A percentile compares a stretch with the other conserved stretches of the same genome.
Conservation (phyloP, 92 coral and sea anemone species). For the Phymanthus crucifer region DNA sequence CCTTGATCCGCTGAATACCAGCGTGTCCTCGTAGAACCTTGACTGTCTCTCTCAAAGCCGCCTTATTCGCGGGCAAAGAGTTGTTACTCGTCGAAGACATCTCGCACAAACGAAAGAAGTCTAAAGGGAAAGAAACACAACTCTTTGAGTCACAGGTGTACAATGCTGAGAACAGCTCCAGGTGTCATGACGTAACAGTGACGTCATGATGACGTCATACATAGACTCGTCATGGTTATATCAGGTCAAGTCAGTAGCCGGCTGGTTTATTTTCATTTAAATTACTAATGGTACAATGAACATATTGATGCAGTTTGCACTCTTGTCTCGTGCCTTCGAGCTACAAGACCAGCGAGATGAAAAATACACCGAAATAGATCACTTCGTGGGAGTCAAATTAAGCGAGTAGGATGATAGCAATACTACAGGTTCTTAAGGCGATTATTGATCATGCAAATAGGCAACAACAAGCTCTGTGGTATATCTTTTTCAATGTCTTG, state of each 20-base stretch:
- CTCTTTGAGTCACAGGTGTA: background rate
- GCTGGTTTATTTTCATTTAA: background rate
- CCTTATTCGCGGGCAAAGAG: conserved; percentile 57
- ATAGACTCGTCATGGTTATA: background rate
- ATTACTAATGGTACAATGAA: no score
- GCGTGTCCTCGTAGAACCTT: conserved; percentile 70
- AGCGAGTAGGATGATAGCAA: no score
- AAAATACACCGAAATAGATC: no score
- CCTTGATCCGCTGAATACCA: conserved; percentile 75
- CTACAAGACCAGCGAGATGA: no score
- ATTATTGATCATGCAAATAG: no score
- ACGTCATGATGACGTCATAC: background rate
- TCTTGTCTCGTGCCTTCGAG: no score
- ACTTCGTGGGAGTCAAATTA: no score
- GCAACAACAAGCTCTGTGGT: no score
- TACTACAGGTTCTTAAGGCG: no score
- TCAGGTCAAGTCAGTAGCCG: background rate
- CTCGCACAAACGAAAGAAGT: background rate
- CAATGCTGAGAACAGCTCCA: background rate
- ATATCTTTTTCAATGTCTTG: no score
- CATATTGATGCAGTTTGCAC: no score
- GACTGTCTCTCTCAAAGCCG: conserved; percentile 77
- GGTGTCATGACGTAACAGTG: background rate
- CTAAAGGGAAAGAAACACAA: background rate
- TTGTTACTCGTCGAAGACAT: conserved; percentile 65